Evolutionary conservation across 2,888 invertebrate genomes (phyloP).

Genomic region (Leptura quadrifasciata): DNA sequence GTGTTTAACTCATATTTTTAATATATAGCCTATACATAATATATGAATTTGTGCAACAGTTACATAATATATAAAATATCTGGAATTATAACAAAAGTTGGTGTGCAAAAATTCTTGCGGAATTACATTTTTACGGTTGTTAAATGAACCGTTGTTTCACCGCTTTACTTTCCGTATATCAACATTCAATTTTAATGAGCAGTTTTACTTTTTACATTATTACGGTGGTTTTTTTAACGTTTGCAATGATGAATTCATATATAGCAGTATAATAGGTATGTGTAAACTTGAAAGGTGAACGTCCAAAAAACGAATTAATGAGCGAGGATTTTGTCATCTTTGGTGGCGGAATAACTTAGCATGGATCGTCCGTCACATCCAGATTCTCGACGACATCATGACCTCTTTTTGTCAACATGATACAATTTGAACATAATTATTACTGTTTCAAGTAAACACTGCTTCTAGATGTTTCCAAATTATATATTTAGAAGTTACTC

Average conservation of each 20-base stretch:
- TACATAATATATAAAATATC: neutral
- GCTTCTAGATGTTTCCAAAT: too few relatives aligned
- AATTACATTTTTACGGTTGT: neutral
- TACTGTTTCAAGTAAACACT: too few relatives aligned
- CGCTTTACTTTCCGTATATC: neutral
- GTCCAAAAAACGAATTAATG: neutral
- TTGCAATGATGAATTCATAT: neutral
- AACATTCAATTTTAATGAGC: neutral
- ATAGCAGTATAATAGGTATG: neutral
- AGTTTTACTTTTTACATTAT: slow-evolving; percentile 3
- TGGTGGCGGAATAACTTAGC: neutral
- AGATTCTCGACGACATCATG: neutral
- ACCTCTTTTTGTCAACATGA: neutral
- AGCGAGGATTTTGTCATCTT: neutral
- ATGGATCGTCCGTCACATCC: neutral
- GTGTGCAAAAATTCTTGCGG: neutral
- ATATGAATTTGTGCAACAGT: neutral
- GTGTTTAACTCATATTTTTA: neutral
- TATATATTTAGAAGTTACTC: too few relatives aligned
- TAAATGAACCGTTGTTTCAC: neutral
- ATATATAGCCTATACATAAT: neutral
- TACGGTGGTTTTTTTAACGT: neutral
- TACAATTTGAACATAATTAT: too few relatives aligned
- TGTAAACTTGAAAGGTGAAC: neutral
- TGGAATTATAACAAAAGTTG: neutral